A percentile compares a stretch with the other conserved stretches of the same genome.
These are phyloP conservation scores for Ramphastos sulfuratus DNA, from an alignment of 2,113 vertebrate species.

Conservation along the genomic window DNA sequence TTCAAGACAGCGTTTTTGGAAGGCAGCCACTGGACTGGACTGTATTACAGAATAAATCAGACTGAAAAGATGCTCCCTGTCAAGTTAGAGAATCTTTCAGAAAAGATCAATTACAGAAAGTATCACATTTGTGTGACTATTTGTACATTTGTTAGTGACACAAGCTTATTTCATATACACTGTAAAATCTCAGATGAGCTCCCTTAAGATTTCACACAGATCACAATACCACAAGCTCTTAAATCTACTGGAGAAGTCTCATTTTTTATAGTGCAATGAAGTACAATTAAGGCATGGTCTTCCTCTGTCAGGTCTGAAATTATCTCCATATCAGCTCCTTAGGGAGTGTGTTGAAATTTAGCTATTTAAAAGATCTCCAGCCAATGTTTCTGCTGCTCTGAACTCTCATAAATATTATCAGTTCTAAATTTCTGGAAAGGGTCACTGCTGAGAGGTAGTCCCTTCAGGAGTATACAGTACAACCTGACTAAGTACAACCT, in stretches of 20 bases:
- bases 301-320: constrained; percentile 42
- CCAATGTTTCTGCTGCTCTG: background rate
- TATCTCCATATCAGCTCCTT: background rate
- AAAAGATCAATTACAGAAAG: constrained; percentile 49
- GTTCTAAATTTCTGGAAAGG: constrained; percentile 10
- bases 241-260: constrained; percentile 22
- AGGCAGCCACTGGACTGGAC: constrained; percentile 40
- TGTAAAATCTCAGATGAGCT: constrained; percentile 9
- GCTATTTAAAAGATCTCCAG: constrained; percentile 36
- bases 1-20: constrained; percentile 44
- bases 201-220: constrained; percentile 8
- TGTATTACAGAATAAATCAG: constrained; percentile 57
- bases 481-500: background rate
- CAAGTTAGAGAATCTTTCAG: constrained; percentile 30
- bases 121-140: constrained; percentile 41
- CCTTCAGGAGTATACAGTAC: background rate
- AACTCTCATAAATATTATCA: constrained; percentile 48
- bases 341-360: constrained; percentile 31
- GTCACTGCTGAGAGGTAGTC: background rate
- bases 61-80: constrained; percentile 36
- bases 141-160: constrained; percentile 27
- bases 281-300: constrained; percentile 39
- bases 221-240: constrained; percentile 19
- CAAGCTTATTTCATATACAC: background rate
- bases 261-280: constrained; percentile 30